Conservation (phyloP, 2,113 vertebrate genomes). For the Syngnathus typhle region DNA sequence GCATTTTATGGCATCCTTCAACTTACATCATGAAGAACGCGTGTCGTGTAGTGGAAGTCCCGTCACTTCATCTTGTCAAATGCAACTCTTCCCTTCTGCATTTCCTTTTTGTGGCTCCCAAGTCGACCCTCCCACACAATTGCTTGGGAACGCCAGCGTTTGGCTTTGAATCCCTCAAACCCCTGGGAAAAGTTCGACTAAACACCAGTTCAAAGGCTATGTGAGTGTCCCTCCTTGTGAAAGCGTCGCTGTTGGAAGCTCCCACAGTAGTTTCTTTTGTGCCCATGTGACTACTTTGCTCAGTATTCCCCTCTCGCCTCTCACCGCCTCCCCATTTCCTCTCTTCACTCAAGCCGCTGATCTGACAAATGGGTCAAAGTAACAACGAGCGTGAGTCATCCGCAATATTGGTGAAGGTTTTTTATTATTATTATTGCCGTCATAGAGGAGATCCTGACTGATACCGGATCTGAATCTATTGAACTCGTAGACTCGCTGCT, state of each 20-base stretch:
- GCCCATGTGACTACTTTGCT: constrained; percentile 41
- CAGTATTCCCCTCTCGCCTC: constrained; percentile 56
- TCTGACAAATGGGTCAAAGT: constrained; percentile 3
- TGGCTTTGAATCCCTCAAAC: constrained; percentile 32
- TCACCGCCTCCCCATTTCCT: constrained; percentile 11
- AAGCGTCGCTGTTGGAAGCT: constrained; percentile 50
- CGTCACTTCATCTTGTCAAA: neutral
- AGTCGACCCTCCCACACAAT: neutral
- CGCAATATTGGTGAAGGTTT: neutral
- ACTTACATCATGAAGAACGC: neutral
- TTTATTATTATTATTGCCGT: neutral
- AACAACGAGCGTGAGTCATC: neutral
- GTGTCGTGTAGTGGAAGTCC: neutral
- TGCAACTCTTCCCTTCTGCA: neutral
- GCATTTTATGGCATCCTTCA: neutral
- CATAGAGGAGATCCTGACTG: neutral
- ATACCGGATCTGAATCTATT: too few relatives aligned
- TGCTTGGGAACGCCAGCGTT: constrained; percentile 45
- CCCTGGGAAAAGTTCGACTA: constrained; percentile 55
- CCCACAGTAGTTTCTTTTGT: constrained; percentile 67
- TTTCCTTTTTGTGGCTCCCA: neutral
- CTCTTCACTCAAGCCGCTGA: constrained; percentile 14
- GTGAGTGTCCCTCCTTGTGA: constrained; percentile 41
- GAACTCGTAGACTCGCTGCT: neutral
- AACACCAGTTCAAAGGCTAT: constrained; percentile 56